Base-by-base conservation (phyloP, 2,113 vertebrate genomes). In the Nematolebias whitei region DNA sequence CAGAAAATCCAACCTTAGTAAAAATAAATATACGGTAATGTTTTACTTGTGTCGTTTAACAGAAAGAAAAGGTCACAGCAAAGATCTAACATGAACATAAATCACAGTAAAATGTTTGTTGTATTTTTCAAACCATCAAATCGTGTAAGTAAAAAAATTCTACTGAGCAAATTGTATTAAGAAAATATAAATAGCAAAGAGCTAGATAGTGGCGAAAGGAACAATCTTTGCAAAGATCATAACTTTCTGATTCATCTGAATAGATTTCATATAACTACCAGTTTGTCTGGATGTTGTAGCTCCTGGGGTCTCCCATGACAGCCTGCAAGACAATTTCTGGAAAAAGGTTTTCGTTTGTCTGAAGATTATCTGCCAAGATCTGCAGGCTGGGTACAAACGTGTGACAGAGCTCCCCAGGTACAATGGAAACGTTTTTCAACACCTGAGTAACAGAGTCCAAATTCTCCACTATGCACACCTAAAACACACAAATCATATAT, bases 391-490 rank as follows among this genome's bases (percentile, higher is more conserved):
- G 90, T 12, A 90, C 4, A 1, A 79, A 12, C 0, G 41, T 82
- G 40, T 63, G 0, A 52, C 93, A 94, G 19, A 93, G 76, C 23
- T 87, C 29, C 26, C 89, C 88, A 1, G 84, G 87, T n/a, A 71
- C 20, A 0, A 92, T 11, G 22, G 58, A 76, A 4, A 91, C 12
- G 39, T 13, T 22, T 61, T 16, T 6, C 74, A 74, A 51, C 44
- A 92, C 19, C 52, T 63, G 32, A 13, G 54, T 68, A 38, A 85
- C 53, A 2, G 79, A 56, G 13, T 73, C 13, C 2, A 74, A 70
- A 0, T 56, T 59, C 83, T 93, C 92, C 74, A 92, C 13, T 2
- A 7, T 2, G 44, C 93, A 94, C 57, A 92, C 76, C 93, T 93
- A 49, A 2, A 78, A 85, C 16, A 48, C n/a, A 65, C 7, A 68